A percentile compares a stretch with the other conserved stretches of the same genome.
Evolutionary conservation across 1,140 invertebrate genomes (phyloP).

Genomic region (Muscidifurax raptorellus): DNA sequence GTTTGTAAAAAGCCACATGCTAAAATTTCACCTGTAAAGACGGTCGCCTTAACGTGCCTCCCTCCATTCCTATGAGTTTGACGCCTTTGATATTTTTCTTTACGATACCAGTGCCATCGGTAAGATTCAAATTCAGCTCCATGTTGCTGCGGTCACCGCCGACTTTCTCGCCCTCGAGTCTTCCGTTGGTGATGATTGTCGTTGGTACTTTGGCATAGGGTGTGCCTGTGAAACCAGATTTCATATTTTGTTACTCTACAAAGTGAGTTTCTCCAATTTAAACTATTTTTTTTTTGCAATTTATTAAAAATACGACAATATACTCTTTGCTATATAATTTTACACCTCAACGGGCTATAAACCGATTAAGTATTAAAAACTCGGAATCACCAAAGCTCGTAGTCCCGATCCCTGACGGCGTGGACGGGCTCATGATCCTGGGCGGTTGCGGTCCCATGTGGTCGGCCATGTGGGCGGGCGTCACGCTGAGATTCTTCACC

Average conservation of each 20-base stretch:
- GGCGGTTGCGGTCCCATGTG: conserved; percentile 55
- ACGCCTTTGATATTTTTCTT: conserved; percentile 73
- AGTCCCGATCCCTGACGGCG: conserved; percentile 56
- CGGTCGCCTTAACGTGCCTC: conserved; percentile 69
- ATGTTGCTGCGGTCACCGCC: conserved; percentile 67
- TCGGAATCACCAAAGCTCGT: background rate
- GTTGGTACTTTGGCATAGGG: conserved; percentile 50
- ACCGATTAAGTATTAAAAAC: too few species aligned
- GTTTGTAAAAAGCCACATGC: too few species aligned
- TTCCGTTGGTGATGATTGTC: conserved; percentile 51
- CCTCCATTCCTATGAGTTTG: conserved; percentile 73
- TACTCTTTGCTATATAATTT: too few species aligned
- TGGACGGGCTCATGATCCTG: conserved; percentile 54
- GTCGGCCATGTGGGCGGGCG: conserved; percentile 55
- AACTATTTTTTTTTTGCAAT: background rate
- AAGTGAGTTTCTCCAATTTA: too few species aligned
- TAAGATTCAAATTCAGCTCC: conserved; percentile 69
- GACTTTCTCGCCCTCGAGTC: conserved; percentile 55
- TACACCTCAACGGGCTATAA: too few species aligned
- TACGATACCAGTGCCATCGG: conserved; percentile 57
- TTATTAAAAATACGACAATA: too few species aligned
- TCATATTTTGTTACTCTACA: too few species aligned
- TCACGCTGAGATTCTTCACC: conserved; percentile 65
- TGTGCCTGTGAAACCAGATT: conserved; percentile 2
- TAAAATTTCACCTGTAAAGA: conserved; percentile 67